phyloP scores from a whole-genome alignment of 2,797 vertebrate genomes.

The Pangasius sanitwongsei region DNA sequence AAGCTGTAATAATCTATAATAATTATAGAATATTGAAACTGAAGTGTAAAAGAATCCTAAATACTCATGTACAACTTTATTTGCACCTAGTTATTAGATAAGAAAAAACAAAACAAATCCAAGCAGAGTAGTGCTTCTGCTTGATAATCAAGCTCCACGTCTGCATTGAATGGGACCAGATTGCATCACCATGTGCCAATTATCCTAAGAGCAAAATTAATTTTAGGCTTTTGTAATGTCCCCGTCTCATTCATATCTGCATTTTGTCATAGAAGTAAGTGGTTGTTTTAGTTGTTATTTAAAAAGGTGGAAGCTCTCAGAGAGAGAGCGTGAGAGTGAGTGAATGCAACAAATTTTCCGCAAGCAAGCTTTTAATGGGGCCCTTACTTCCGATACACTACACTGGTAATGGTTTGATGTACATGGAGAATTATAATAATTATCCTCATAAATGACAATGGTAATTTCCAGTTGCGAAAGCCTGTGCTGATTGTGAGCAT shows the following conservation, averaged over 20 bases:
- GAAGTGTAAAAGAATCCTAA: slow-evolving; percentile 39
- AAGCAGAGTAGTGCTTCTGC: slow-evolving; percentile 33
- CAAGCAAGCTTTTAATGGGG: slow-evolving; percentile 69
- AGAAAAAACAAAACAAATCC: slow-evolving; percentile 20
- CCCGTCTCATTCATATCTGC: slow-evolving; percentile 57
- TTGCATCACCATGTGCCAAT: slow-evolving; percentile 58
- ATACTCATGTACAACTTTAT: slow-evolving; percentile 49
- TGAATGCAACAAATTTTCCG: slow-evolving; percentile 59
- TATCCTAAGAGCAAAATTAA: slow-evolving; percentile 64
- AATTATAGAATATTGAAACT: slow-evolving; percentile 38
- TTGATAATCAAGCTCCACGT: slow-evolving; percentile 51
- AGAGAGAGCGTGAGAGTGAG: slow-evolving; percentile 31
- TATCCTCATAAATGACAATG: slow-evolving; percentile 69
- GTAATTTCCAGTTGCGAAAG: slow-evolving; percentile 69
- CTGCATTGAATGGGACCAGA: slow-evolving; percentile 61
- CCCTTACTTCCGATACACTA: slow-evolving; percentile 61
- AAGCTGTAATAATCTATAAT: slow-evolving; percentile 44
- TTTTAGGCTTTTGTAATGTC: slow-evolving; percentile 64
- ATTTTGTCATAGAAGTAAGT: slow-evolving; percentile 61
- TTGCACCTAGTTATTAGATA: slow-evolving; percentile 55
- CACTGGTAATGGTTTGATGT: slow-evolving; percentile 68
- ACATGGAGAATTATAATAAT: slow-evolving; percentile 76
- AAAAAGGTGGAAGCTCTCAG: slow-evolving; percentile 64
- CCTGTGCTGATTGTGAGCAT: slow-evolving; percentile 63
- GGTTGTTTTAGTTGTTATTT: slow-evolving; percentile 63